phyloP scores from a whole-genome alignment of 2,888 invertebrate species.

The Pinctada fucata region DNA sequence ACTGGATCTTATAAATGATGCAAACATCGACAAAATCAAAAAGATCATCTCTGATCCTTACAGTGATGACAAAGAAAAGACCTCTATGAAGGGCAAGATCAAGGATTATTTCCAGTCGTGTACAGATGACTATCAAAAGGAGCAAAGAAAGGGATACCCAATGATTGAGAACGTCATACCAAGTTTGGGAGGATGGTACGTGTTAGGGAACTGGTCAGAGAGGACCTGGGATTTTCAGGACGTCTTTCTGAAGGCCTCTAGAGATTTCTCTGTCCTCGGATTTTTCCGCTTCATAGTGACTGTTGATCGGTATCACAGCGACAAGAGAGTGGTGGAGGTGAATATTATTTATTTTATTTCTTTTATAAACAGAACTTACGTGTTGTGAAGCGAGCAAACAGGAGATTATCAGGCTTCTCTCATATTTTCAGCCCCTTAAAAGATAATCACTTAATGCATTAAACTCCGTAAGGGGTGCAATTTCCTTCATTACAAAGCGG shows the following conservation, averaged over 20 bases:
- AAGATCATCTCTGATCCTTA: neutral
- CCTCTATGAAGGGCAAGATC: neutral
- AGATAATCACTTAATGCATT: too few species aligned
- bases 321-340: neutral
- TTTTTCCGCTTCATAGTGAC: neutral
- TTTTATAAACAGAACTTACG: too few species aligned
- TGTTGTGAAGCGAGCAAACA: too few species aligned
- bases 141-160: neutral
- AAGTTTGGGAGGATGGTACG: neutral
- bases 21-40: neutral
- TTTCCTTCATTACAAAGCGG: too few species aligned
- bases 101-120: neutral
- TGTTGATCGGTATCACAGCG: neutral
- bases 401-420: too few species aligned
- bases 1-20: neutral
- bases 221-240: neutral
- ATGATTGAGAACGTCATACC: neutral
- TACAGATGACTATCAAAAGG: neutral
- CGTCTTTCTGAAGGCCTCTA: neutral
- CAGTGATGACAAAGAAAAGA: neutral
- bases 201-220: neutral
- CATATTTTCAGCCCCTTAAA: too few species aligned
- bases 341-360: neutral
- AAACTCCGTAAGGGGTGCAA: too few species aligned
- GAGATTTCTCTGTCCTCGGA: neutral